Base-by-base conservation (phyloP, 2,888 invertebrate species). In the Perdita meconis region DNA sequence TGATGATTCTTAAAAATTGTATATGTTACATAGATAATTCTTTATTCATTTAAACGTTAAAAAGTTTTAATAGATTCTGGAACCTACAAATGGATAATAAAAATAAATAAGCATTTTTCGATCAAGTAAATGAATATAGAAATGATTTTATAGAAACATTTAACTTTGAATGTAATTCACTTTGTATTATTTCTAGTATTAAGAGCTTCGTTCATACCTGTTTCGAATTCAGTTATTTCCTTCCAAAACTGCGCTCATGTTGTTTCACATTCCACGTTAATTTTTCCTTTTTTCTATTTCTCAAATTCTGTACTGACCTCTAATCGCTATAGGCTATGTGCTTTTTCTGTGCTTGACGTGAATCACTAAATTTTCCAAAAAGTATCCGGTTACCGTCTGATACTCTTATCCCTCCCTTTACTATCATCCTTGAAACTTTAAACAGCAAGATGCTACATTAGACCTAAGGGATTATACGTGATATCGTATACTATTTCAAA, bases 321-420 rank as follows among this genome's bases (percentile, higher is more conserved):
- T 64, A 64, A 51, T 53, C 26, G 63, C 50, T 64, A 64, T 34
- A 38, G 38, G 12, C 51, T 26, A 50, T 64, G 36, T 38, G n/a
- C 51, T 51, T 64, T 63, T 51, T 36, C 40, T 34, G 4, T 22
- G 36, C 38, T 26, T 38, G 51, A 64, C 51, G 38, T 8, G 51
- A 38, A 36, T 22, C 51, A 51, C 51, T 51, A 64, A 64, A 36
- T 51, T 64, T 64, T 64, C 51, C 51, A 40, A 64, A 64, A 64
- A 64, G 51, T 50, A 64, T 64, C 51, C 40, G 51, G 51, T 64
- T 64, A 51, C 63, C 63, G 63, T 26, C 63, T 38, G 16, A 38
- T 19, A 38, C 38, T 26, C 51, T 53, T 51, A 38, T 64, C 19
- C 51, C 13, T 26, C 38, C 2, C 38, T 51, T 51, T 51, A 64